Evolutionary conservation across 2,888 invertebrate species (phyloP).

Genomic region (Pyralis farinalis): DNA sequence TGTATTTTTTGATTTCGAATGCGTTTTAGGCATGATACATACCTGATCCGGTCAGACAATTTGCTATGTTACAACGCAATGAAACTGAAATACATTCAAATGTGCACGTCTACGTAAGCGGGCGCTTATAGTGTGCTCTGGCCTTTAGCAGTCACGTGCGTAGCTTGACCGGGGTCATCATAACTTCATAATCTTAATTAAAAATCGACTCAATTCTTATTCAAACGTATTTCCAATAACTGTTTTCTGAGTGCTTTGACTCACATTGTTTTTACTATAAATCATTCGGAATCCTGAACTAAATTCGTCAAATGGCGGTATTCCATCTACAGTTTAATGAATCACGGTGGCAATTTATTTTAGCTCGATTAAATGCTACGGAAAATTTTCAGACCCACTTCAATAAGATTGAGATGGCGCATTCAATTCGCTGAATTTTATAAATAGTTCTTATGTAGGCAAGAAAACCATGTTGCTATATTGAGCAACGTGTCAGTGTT

Average conservation of each 20-base stretch:
- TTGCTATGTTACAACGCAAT: too few species aligned
- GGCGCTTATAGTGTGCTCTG: too few species aligned
- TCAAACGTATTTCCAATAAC: too few species aligned
- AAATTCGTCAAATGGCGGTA: neutral
- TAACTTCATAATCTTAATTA: too few species aligned
- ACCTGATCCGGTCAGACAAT: too few species aligned
- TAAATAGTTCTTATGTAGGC: slow-evolving; percentile 20
- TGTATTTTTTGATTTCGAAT: too few species aligned
- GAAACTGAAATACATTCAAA: too few species aligned
- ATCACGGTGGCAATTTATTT: neutral
- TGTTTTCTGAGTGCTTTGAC: neutral
- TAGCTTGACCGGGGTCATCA: too few species aligned
- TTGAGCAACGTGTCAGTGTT: neutral
- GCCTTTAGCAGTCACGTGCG: too few species aligned
- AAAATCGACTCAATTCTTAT: too few species aligned
- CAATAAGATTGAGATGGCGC: slow-evolving; percentile 17
- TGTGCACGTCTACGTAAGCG: too few species aligned
- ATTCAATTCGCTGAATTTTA: slow-evolving; percentile 17
- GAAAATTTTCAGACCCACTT: slow-evolving; percentile 15
- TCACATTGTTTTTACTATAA: neutral
- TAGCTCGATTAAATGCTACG: neutral
- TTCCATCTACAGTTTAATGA: neutral
- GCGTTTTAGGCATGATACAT: too few species aligned
- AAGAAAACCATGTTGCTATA: slow-evolving; percentile 11
- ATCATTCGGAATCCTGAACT: neutral